Percentiles rank a stretch among this genome's conserved stretches.
Evolutionary conservation across 2,113 vertebrate genomes (phyloP).

Genomic region (Salvelinus sp.): DNA sequence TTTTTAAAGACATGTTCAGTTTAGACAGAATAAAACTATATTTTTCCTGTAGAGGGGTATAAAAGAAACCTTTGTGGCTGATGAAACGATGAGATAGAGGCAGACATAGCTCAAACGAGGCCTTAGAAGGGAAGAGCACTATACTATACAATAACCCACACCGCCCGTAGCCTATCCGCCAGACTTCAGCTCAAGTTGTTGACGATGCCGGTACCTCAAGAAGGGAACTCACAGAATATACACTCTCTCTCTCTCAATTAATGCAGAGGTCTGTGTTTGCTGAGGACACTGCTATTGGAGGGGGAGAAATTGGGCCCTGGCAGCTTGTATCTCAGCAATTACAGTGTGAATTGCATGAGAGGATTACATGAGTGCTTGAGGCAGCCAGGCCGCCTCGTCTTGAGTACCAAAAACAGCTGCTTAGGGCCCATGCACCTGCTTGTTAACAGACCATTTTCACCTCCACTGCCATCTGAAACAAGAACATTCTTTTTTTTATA

Average conservation of each 20-base stretch:
- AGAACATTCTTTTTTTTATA: too few relatives aligned
- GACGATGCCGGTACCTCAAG: conserved; percentile 59
- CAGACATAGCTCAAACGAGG: conserved; percentile 55
- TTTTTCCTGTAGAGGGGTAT: too few relatives aligned
- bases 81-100: conserved; percentile 37
- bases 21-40: too few relatives aligned
- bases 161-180: conserved; percentile 62
- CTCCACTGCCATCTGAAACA: too few relatives aligned
- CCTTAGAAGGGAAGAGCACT: conserved; percentile 72
- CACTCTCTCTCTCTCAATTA: conserved; percentile 67
- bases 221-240: conserved; percentile 68
- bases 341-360: conserved; percentile 87
- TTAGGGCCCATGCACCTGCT: conserved; percentile 84
- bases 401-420: conserved; percentile 83
- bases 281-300: conserved; percentile 68
- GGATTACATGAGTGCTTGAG: conserved; percentile 85
- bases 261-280: conserved; percentile 67
- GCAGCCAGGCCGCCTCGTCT: conserved; percentile 71
- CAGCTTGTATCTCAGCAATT: conserved; percentile 82
- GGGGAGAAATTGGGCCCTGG: conserved; percentile 66
- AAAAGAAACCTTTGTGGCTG: background rate
- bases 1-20: too few relatives aligned
- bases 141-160: conserved; percentile 67
- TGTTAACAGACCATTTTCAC: conserved; percentile 38
- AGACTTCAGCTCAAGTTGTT: conserved; percentile 66